Percentiles rank a stretch among this genome's conserved stretches.
phyloP scores from a whole-genome alignment of 2,888 invertebrate genomes.

The Acronicta psi region DNA sequence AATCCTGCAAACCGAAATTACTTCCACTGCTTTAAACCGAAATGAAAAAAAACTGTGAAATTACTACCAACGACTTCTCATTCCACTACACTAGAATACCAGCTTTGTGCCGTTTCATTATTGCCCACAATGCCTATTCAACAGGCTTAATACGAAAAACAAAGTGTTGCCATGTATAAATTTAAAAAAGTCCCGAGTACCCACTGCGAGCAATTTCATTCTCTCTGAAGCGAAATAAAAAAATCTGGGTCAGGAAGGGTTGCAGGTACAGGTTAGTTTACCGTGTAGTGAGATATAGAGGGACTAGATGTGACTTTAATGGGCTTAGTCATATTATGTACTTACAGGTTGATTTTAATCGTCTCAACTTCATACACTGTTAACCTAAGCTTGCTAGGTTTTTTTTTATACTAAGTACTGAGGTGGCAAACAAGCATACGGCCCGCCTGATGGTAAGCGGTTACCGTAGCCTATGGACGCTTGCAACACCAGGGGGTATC shows the following conservation, averaged over 20 bases:
- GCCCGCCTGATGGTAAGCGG: too few relatives aligned
- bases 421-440: too few relatives aligned
- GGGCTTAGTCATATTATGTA: too few relatives aligned
- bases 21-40: neutral
- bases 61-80: conserved; percentile 25
- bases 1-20: conserved; percentile 20
- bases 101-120: conserved; percentile 41
- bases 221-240: conserved; percentile 82
- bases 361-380: too few relatives aligned
- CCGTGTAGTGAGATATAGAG: conserved; percentile 35
- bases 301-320: conserved; percentile 59
- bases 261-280: conserved; percentile 65
- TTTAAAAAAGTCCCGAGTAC: conserved; percentile 62
- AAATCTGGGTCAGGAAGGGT: conserved; percentile 82
- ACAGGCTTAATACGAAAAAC: conserved; percentile 72
- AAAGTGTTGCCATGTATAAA: conserved; percentile 72
- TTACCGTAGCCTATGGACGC: too few relatives aligned
- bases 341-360: too few relatives aligned
- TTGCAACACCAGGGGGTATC: too few relatives aligned
- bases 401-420: too few relatives aligned
- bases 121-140: conserved; percentile 53
- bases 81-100: conserved; percentile 39
- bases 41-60: conserved; percentile 15
- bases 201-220: conserved; percentile 86
- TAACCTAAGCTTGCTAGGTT: too few relatives aligned